Evolutionary conservation across 2,113 vertebrate species (phyloP).

Genomic region (Microtus richardsoni): DNA sequence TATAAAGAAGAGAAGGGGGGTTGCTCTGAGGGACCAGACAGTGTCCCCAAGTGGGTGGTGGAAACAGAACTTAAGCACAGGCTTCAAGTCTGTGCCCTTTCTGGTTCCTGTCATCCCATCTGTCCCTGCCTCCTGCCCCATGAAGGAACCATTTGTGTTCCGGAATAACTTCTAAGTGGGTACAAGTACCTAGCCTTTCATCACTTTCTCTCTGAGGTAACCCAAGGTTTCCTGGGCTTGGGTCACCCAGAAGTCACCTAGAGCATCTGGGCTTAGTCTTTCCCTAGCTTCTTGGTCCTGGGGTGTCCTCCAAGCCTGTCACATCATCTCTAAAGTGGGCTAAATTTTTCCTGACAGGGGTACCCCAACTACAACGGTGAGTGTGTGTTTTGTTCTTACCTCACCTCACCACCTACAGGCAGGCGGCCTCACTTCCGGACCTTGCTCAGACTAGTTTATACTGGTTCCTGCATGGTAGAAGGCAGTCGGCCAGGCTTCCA

Average conservation of each 20-base stretch:
- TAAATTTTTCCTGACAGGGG: not conserved
- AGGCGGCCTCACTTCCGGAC: accelerated
- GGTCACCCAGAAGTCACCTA: not conserved
- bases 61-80: not conserved
- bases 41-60: not conserved
- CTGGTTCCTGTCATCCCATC: not conserved
- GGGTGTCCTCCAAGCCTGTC: not conserved
- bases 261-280: not conserved
- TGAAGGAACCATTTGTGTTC: not conserved
- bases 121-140: not conserved
- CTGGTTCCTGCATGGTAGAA: accelerated
- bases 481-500: accelerated
- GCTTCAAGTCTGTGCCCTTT: not conserved
- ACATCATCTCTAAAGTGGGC: not conserved
- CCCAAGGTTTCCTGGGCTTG: too few relatives aligned
- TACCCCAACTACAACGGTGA: accelerated
- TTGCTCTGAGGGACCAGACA: accelerated
- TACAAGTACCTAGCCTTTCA: not conserved
- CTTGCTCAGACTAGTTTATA: not conserved
- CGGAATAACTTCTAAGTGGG: not conserved
- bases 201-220: not conserved
- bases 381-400: not conserved
- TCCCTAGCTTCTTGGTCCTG: accelerated
- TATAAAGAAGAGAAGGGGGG: not conserved
- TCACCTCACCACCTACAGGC: accelerated